Percentiles rank a stretch among this genome's conserved stretches.
Evolutionary conservation across 2,888 invertebrate genomes (phyloP).

Genomic region (Callyntrura sp.): DNA sequence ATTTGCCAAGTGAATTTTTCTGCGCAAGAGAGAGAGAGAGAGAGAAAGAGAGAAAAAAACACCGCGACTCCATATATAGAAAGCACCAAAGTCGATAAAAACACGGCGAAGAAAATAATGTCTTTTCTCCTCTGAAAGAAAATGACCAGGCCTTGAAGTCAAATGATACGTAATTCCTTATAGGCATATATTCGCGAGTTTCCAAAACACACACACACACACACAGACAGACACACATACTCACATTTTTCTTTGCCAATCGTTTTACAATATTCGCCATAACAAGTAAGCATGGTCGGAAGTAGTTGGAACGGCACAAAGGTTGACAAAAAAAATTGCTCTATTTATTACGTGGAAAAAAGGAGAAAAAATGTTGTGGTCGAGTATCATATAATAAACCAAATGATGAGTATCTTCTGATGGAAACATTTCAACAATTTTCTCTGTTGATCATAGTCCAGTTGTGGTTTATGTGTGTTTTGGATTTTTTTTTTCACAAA

Average conservation of each 20-base stretch:
- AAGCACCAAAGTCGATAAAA: not conserved
- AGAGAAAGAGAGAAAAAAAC: slow-evolving; percentile 34
- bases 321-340: not conserved
- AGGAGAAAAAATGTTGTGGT: not conserved
- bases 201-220: not conserved
- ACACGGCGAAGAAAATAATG: not conserved
- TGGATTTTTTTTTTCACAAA: no score
- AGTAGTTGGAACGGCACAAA: not conserved
- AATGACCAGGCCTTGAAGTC: slow-evolving; percentile 22
- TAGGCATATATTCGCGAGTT: not conserved
- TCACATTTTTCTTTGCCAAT: not conserved
- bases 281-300: not conserved
- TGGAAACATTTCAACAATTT: not conserved
- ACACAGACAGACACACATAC: not conserved
- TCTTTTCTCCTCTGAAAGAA: not conserved
- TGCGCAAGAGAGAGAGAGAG: no score
- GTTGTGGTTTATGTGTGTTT: no score
- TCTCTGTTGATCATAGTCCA: no score
- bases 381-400: not conserved
- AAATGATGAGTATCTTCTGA: not conserved
- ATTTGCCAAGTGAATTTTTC: slow-evolving; percentile 56
- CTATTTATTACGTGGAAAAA: not conserved
- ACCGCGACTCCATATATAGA: not conserved
- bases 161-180: slow-evolving; percentile 13
- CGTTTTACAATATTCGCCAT: not conserved